A percentile compares a stretch with the other conserved stretches of the same genome.
These are phyloP conservation scores for Bradysia coprophila DNA, from an alignment of 1,140 invertebrate species.

Conservation along the genomic window DNA sequence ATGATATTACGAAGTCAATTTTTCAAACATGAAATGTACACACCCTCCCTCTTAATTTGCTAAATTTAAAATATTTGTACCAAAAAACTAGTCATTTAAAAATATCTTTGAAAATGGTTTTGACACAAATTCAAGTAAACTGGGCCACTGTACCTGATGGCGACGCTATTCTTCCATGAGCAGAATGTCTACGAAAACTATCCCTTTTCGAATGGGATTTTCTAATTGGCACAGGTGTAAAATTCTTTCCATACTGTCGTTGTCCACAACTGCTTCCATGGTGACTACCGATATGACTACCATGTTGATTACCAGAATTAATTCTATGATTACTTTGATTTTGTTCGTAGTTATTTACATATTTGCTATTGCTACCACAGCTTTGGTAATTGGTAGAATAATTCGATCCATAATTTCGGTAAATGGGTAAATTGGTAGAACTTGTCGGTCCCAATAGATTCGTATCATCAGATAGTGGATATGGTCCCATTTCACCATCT, in stretches of 20 bases:
- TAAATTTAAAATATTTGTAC: no score
- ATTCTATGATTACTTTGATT: no score
- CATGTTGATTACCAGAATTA: background rate
- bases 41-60: no score
- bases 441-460: slow-evolving; percentile 21
- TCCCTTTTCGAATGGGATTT: slow-evolving; percentile 7
- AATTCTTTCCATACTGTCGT: background rate
- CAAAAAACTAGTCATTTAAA: no score
- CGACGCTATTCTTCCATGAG: slow-evolving; percentile 23
- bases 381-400: background rate
- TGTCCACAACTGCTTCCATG: background rate
- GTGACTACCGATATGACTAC: background rate
- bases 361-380: background rate
- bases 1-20: no score
- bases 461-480: slow-evolving; percentile 24
- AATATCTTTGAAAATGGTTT: background rate
- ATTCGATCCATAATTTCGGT: slow-evolving; percentile 19
- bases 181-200: slow-evolving; percentile 21
- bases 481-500: slow-evolving; percentile 24
- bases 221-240: slow-evolving; percentile 1
- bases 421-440: slow-evolving; percentile 8
- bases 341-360: background rate
- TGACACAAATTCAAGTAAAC: background rate
- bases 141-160: slow-evolving; percentile 2
- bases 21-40: no score